Evolutionary conservation across 1,140 invertebrate species (phyloP).

Genomic region (Panagrolaimus sp.): DNA sequence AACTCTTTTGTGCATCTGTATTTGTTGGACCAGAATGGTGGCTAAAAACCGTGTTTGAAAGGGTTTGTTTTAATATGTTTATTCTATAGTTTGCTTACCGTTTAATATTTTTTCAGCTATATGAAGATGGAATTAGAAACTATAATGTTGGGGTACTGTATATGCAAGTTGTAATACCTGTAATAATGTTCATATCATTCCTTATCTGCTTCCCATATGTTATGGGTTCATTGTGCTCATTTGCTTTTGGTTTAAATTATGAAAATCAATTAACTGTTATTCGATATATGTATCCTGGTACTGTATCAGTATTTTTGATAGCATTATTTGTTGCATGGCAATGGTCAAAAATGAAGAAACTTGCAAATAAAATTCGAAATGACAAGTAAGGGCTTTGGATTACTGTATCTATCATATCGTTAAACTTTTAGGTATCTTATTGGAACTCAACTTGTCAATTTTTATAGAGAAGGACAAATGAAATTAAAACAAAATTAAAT

Average conservation of each 20-base stretch:
- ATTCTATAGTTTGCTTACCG: not conserved
- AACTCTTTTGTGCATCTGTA: slow-evolving; percentile 90
- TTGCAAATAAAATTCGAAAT: slow-evolving; percentile 98
- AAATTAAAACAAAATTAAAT: not conserved
- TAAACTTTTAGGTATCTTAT: slow-evolving; percentile 69
- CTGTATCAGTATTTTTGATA: slow-evolving; percentile 69
- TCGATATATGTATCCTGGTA: slow-evolving; percentile 81
- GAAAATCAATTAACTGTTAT: slow-evolving; percentile 72
- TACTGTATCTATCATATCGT: not conserved
- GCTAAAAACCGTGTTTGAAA: slow-evolving; percentile 79
- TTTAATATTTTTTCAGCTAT: slow-evolving; percentile 61
- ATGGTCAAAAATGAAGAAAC: slow-evolving; percentile 80
- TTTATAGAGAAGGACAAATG: slow-evolving; percentile 35
- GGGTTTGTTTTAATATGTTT: slow-evolving; percentile 65
- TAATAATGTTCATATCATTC: slow-evolving; percentile 65
- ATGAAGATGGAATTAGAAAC: slow-evolving; percentile 79
- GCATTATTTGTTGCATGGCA: slow-evolving; percentile 70
- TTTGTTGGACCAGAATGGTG: slow-evolving; percentile 97
- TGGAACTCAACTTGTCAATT: slow-evolving; percentile 86
- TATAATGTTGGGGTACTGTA: slow-evolving; percentile 84
- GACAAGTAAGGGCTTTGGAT: slow-evolving; percentile 71
- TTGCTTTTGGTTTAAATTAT: slow-evolving; percentile 46
- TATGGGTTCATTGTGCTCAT: slow-evolving; percentile 6
- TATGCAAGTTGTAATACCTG: slow-evolving; percentile 75
- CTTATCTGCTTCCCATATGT: slow-evolving; percentile 45